These are phyloP conservation scores for Callipepla squamata DNA, from an alignment of 2,113 vertebrate genomes.

Conservation along the genomic window DNA sequence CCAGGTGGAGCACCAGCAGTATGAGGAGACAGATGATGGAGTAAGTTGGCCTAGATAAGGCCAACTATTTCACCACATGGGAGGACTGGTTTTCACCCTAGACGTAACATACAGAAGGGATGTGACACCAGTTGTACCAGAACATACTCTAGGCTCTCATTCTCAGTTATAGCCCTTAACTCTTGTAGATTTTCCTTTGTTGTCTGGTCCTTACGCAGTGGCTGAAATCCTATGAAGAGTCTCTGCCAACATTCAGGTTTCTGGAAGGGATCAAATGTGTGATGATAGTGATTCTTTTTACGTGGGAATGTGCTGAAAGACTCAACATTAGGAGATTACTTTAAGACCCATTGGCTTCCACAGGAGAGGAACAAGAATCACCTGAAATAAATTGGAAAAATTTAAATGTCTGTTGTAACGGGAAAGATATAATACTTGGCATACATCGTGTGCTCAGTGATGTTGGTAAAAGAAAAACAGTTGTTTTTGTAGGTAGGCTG, in stretches of 20 bases:
- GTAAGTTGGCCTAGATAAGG: background rate
- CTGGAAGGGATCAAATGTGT: background rate
- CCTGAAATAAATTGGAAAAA: constrained; percentile 11
- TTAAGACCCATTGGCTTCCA: background rate
- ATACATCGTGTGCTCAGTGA: background rate
- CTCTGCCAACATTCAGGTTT: background rate
- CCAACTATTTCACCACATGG: background rate
- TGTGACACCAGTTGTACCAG: background rate
- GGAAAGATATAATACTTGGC: background rate
- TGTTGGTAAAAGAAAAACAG: constrained; percentile 39
- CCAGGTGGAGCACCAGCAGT: constrained; percentile 6
- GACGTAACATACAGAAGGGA: background rate
- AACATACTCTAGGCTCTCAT: background rate
- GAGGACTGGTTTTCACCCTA: background rate
- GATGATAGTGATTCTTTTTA: background rate
- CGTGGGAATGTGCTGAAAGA: background rate
- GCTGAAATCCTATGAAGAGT: background rate
- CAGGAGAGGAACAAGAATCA: background rate
- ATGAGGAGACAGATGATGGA: background rate
- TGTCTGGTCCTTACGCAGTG: background rate
- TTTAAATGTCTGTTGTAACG: constrained; percentile 1
- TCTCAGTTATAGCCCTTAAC: background rate
- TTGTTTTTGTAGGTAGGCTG: background rate
- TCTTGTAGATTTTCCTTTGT: background rate
- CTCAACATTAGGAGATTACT: background rate